Percentiles rank a stretch among this genome's conserved stretches.
phyloP scores from a whole-genome alignment of 2,888 invertebrate genomes.

The Caenorhabditis auriculariae region DNA sequence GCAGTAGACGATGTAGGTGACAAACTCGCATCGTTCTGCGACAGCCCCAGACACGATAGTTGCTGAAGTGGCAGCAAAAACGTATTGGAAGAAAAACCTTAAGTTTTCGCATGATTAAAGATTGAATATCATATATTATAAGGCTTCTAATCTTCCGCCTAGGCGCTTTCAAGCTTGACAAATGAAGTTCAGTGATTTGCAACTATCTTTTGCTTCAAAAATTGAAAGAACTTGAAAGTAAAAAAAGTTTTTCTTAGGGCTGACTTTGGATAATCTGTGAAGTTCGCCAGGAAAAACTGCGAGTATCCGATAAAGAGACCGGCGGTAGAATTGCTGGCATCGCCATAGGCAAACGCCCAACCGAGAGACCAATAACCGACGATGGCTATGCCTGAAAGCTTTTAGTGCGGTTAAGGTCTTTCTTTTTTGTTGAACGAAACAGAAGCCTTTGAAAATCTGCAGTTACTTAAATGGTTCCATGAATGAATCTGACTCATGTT shows the following conservation, averaged over 20 bases:
- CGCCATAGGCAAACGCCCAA: slow-evolving; percentile 67
- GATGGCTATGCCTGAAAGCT: slow-evolving; percentile 62
- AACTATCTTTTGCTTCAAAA: neutral
- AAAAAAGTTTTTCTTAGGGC: slow-evolving; percentile 6
- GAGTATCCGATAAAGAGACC: slow-evolving; percentile 65
- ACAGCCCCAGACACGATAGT: slow-evolving; percentile 69
- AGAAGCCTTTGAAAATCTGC: neutral
- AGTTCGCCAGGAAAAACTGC: slow-evolving; percentile 57
- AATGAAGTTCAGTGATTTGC: neutral
- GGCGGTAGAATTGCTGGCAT: slow-evolving; percentile 58
- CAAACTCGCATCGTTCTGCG: slow-evolving; percentile 69
- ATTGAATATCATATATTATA: no score
- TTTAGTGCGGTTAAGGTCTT: no score
- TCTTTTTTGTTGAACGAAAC: neutral
- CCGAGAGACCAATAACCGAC: slow-evolving; percentile 67
- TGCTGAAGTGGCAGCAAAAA: slow-evolving; percentile 70
- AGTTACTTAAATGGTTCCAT: no score
- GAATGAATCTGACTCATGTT: no score
- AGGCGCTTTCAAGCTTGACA: neutral
- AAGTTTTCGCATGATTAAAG: no score
- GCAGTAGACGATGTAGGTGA: slow-evolving; percentile 69
- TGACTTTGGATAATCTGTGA: slow-evolving; percentile 52
- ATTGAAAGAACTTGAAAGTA: neutral
- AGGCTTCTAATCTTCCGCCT: no score
- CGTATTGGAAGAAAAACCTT: slow-evolving; percentile 68